Base-by-base conservation (phyloP, 92 coral and sea anemone species). In the Porites evermanni region DNA sequence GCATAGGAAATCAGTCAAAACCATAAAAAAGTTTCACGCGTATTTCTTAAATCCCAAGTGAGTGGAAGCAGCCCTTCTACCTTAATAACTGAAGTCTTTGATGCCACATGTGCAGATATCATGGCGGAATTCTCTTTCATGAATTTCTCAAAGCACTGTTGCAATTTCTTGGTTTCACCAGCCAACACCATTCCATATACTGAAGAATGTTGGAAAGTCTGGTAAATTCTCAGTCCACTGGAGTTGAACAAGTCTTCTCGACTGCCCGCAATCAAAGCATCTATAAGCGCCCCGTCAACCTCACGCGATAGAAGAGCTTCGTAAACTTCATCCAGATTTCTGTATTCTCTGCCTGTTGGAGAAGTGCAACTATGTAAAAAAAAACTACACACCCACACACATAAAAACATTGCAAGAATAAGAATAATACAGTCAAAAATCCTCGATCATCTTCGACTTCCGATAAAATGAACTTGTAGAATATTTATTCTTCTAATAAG, bases 151-250 rank as follows among this genome's bases (percentile, higher is more conserved):
- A 90, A 94, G 68, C 98, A 94, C 24, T 44, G 72, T 66, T 86
- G 95, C 3, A 94, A 86, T 63, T 89, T 93, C 32, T 82, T 86
- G 21, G 95, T 92, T 53, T 94, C 92, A 29, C 98, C 95, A 7
- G 95, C 92, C 89, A 94, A 81, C n/a, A 92, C 98, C 19, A 94
- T 89, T 18, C 98, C 98, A 72, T 94, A 94, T 7, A 88, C 81
- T 2, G 95, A 80, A 11, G 82, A 67, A 24, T 82, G 93, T 13
- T 77, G 56, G 11, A 94, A 84, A 66, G 91, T 79, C 74, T 92
- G 88, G 44, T 83, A 78, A 8, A 90, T 79, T 9, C 93, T 76
- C 59, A 94, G 78, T 9, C 70, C 90, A 1, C 79, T 81, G 70
- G 93, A 91, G 67, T 91, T 89, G 38, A 94, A 94, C 82, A 94